These are phyloP conservation scores for Coelinius sp. DNA, from an alignment of 2,888 invertebrate genomes.

Conservation along the genomic window DNA sequence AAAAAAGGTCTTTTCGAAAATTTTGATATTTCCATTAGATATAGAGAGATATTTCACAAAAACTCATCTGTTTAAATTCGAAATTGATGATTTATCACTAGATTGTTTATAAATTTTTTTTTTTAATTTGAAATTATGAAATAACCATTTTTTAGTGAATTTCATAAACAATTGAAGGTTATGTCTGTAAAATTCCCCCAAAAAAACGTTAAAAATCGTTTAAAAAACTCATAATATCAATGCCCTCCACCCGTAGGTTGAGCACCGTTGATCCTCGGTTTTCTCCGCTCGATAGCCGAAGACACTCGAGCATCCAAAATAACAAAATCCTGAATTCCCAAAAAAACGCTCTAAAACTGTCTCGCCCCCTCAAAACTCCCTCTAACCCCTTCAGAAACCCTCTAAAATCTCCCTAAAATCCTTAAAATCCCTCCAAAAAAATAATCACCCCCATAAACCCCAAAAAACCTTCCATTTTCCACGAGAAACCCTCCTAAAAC, in stretches of 20 bases:
- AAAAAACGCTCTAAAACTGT: not conserved
- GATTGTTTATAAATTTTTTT: too few species aligned
- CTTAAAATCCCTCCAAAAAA: too few species aligned
- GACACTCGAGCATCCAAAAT: conserved; percentile 29
- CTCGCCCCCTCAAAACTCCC: not conserved
- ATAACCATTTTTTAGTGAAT: too few species aligned
- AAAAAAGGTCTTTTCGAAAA: too few species aligned
- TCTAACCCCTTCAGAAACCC: not conserved
- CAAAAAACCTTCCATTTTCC: not conserved
- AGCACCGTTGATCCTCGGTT: conserved; percentile 42
- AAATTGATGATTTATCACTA: too few species aligned
- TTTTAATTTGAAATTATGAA: too few species aligned
- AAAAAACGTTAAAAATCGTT: not conserved
- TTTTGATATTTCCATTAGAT: too few species aligned
- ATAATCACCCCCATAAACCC: too few species aligned
- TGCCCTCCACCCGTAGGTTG: not conserved
- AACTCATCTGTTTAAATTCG: too few species aligned
- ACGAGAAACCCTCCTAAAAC: not conserved
- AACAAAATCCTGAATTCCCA: conserved; percentile 25
- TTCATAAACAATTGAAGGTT: too few species aligned
- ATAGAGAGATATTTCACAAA: too few species aligned
- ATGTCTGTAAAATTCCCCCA: too few species aligned
- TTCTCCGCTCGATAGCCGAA: conserved; percentile 43
- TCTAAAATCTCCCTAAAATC: not conserved
- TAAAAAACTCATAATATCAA: not conserved